Base-by-base conservation (phyloP, 1,140 invertebrate species). In the Drosophila tristis region DNA sequence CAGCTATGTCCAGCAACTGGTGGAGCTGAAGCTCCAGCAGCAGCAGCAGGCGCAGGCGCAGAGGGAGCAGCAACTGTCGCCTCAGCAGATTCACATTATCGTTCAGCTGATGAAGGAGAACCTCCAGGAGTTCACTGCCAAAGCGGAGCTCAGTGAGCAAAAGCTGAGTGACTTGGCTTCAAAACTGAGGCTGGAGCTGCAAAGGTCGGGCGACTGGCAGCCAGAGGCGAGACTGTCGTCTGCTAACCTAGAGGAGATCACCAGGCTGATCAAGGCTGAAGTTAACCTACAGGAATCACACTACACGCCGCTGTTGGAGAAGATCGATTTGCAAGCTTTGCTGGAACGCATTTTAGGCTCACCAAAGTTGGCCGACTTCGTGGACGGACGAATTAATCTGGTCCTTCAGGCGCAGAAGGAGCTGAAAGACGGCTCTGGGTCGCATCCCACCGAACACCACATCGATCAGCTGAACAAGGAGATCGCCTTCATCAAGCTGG, bases 381-480 rank as follows among this genome's bases (percentile, higher is more conserved):
- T 92, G 0, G 80, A 91, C 50, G 44, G 29, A 4, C 82, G 85
- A 15, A 78, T 92, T 3, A 44, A 56, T 35, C 11, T 65, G 4
- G 58, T 58, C 2, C 44, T 89, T 20, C 51, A 59, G 43, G 13
- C 56, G 48, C 51, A 63, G 4, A 50, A 64, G 9, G n/a, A 20
- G 16, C n/a, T 20, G 4, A 58, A 39, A 35, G 68, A 64, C 15
- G 72, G 60, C 23, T 87, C 87, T 4, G 80, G 55, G 11, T n/a
- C 43, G 23, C 7, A 68, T 77, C 15, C 85, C 81, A 58, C 47
- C 16, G 68, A 90, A 51, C 51, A 61, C 5, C 59, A 92, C 16
- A 92, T 93, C 7, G 90, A 93, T 31, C 77, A 90, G 8, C 54
- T 93, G 1, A 89, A 91, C 25, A 72, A 77, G 15, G 93, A 93